These are phyloP conservation scores for Clupea harengus DNA, from an alignment of 2,113 vertebrate species.

Conservation along the genomic window DNA sequence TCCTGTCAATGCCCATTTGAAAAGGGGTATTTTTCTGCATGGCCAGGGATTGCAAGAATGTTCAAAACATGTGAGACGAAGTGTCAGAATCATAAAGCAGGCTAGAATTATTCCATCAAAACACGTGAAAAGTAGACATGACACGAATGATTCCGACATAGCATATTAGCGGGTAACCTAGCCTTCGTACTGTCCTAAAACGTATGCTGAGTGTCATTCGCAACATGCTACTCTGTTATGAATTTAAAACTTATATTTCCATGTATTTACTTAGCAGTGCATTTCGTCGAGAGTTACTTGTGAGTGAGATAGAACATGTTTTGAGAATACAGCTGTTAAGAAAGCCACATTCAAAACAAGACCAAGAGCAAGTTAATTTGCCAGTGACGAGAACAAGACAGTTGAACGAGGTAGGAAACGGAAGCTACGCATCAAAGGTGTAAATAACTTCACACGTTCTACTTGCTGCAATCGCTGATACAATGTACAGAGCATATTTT, in stretches of 20 bases:
- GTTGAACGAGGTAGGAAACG: not conserved
- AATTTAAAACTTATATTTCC: not conserved
- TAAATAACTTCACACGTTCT: not conserved
- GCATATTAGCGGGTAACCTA: slow-evolving; percentile 58
- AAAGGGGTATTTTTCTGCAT: slow-evolving; percentile 66
- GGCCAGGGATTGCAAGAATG: slow-evolving; percentile 41
- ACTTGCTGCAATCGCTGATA: not conserved
- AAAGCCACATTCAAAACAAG: not conserved
- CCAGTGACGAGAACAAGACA: not conserved
- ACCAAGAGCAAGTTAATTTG: not conserved
- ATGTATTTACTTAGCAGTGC: not conserved
- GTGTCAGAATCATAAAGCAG: slow-evolving; percentile 74
- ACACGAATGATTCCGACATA: slow-evolving; percentile 58
- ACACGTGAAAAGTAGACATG: slow-evolving; percentile 49
- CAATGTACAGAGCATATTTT: not conserved
- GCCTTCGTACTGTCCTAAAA: slow-evolving; percentile 45
- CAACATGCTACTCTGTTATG: not conserved
- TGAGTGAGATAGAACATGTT: not conserved
- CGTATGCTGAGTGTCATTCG: not conserved
- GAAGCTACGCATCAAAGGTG: not conserved
- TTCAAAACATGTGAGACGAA: slow-evolving; percentile 63
- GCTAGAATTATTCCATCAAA: slow-evolving; percentile 78
- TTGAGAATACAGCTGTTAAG: not conserved
- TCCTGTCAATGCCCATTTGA: slow-evolving; percentile 55
- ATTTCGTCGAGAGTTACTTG: not conserved